Evolutionary conservation across 2,797 vertebrate species (phyloP).

Genomic region (Euphonia xanthogaster): DNA sequence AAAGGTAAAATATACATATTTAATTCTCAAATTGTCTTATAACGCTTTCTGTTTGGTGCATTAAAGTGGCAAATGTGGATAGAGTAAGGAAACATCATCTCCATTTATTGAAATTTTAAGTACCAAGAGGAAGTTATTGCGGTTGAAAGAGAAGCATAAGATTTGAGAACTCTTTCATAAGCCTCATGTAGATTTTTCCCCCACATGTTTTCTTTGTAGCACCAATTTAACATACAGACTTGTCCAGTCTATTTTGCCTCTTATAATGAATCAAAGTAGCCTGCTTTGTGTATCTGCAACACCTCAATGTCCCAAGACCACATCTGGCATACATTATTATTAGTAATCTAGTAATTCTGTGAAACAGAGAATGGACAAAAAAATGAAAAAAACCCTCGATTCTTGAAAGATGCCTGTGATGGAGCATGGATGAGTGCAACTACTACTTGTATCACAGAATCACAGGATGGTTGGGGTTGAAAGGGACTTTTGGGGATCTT

Average conservation of each 20-base stretch:
- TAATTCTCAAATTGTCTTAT: neutral
- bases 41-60: neutral
- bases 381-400: neutral
- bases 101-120: neutral
- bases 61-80: neutral
- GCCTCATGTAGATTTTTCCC: neutral
- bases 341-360: neutral
- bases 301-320: neutral
- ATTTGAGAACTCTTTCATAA: neutral
- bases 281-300: neutral
- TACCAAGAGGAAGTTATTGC: neutral
- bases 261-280: neutral
- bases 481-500: neutral
- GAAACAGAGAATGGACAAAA: neutral
- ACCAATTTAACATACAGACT: neutral
- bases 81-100: neutral
- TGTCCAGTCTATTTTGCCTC: neutral
- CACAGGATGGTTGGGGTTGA: neutral
- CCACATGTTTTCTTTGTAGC: neutral
- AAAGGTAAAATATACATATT: neutral
- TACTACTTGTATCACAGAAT: neutral
- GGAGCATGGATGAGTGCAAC: neutral
- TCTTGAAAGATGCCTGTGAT: neutral
- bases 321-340: neutral
- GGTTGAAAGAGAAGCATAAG: neutral